Evolutionary conservation across 2,113 vertebrate species (phyloP).

Genomic region (Triplophysa siluroides): DNA sequence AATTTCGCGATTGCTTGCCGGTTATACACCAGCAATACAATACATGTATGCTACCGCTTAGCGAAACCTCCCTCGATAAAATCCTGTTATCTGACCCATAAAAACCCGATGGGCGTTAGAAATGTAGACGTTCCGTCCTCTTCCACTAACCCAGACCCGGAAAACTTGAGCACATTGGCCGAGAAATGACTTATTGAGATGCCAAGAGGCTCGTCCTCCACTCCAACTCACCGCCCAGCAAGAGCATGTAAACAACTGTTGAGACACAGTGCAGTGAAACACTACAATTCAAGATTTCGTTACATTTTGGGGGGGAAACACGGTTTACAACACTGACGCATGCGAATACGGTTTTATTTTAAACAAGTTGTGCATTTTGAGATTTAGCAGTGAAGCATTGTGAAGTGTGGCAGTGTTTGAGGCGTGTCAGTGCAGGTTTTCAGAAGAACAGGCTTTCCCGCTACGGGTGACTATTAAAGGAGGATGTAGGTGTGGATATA

Average conservation of each 20-base stretch:
- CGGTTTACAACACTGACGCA: too few species aligned
- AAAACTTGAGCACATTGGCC: slow-evolving; percentile 39
- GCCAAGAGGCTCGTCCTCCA: neutral
- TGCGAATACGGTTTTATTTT: neutral
- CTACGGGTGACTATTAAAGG: neutral
- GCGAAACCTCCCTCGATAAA: slow-evolving; percentile 10
- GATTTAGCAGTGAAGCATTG: neutral
- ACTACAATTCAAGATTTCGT: neutral
- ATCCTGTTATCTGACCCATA: slow-evolving; percentile 15
- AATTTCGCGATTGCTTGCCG: slow-evolving; percentile 6
- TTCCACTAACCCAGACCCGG: slow-evolving; percentile 26
- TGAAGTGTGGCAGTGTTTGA: neutral
- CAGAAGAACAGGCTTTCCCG: neutral
- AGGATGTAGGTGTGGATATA: neutral
- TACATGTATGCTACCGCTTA: neutral
- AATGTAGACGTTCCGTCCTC: slow-evolving; percentile 23
- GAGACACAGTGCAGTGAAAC: slow-evolving; percentile 5
- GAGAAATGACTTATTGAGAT: slow-evolving; percentile 21
- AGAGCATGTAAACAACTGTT: slow-evolving; percentile 20
- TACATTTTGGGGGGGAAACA: neutral
- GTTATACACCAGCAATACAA: neutral
- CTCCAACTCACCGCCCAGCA: slow-evolving; percentile 20
- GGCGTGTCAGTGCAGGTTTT: slow-evolving; percentile 14
- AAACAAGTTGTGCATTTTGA: neutral
- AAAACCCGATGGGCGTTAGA: neutral